A percentile compares a stretch with the other conserved stretches of the same genome.
Conservation (phyloP, 2,113 vertebrate species). For the Ochotona princeps region DNA sequence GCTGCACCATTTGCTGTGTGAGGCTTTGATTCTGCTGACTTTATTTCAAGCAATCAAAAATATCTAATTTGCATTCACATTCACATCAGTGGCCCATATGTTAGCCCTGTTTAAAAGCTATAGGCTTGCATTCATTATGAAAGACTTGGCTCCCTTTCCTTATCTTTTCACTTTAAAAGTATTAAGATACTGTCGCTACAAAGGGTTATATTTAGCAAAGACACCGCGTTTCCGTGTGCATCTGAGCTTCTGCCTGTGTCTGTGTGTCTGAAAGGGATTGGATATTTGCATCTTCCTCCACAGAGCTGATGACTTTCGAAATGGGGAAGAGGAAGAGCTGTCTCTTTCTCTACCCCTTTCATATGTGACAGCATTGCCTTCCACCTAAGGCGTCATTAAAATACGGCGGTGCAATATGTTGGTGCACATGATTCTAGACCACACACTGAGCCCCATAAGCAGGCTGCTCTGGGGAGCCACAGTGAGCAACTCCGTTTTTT, state of each 20-base stretch:
- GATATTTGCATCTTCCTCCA: constrained; percentile 83
- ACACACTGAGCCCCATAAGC: constrained; percentile 65
- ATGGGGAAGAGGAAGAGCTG: constrained; percentile 76
- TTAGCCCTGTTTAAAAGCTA: constrained; percentile 91
- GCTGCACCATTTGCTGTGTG: constrained; percentile 86
- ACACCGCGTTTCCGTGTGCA: constrained; percentile 65
- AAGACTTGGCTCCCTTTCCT: constrained; percentile 86
- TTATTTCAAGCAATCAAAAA: constrained; percentile 91
- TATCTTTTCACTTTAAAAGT: constrained; percentile 86
- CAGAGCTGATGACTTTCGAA: constrained; percentile 78
- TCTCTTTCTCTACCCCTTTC: constrained; percentile 75
- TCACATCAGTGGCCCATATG: constrained; percentile 91
- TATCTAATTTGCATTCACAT: constrained; percentile 90
- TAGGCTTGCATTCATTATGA: constrained; percentile 90
- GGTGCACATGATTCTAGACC: constrained; percentile 75
- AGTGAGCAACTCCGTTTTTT: constrained; percentile 46
- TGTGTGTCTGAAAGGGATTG: constrained; percentile 78
- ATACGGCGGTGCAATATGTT: constrained; percentile 70
- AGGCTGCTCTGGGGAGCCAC: constrained; percentile 62
- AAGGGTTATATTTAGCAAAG: constrained; percentile 84
- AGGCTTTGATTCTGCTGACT: constrained; percentile 88
- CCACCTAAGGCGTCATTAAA: constrained; percentile 81
- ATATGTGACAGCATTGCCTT: constrained; percentile 75
- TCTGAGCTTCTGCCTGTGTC: constrained; percentile 70
- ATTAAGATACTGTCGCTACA: constrained; percentile 84